Evolutionary conservation across 2,888 invertebrate species (phyloP), one percentile per base, ranked within the genome.

Genomic region (Microchrysa polita): DNA sequence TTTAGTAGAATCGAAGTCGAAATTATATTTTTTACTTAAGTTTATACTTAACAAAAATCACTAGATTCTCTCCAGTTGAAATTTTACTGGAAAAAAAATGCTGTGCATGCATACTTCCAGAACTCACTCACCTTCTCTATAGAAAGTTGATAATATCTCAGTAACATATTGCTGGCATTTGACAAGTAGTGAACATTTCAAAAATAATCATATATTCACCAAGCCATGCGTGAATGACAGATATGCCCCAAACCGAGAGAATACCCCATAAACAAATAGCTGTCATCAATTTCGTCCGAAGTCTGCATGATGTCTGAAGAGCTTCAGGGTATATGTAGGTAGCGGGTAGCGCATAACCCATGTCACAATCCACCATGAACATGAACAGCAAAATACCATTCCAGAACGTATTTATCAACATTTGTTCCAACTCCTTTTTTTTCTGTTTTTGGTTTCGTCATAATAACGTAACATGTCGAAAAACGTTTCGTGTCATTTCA

Each of bases 201-300:
- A 65, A n/a, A 65, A 65, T 65, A 65, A 65, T 44, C 65, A 65
- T 65, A 65, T 65, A 44, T 65, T 65, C 48, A 44, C 48, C 27
- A 65, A 65, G 2, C 23, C 65, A 48, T 48, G 65, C 65, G 44
- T 22, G 40, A 61, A 16, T 61, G 61, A 61, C 61, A 40, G 61
- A 61, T 61, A 40, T n/a, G n/a, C 12, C 18, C 10, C 7, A 55
- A 55, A 55, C 52, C 4, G 16, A 52, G 16, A 52, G 52, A 16
- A 22, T 16, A 16, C 10, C 53, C 12, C 61, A 14, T 44, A 14
- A 65, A 65, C 48, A 34, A 48, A 65, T 65, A 12, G 65, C 65
- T 22, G 44, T 65, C 65, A 65, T 65, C 65, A 65, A 65, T 65
- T 65, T 65, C 34, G 48, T 48, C 22, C 48, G 10, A 2, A 22